Base-by-base conservation (phyloP, 1,140 invertebrate species). In the Harpegnathos saltator region DNA sequence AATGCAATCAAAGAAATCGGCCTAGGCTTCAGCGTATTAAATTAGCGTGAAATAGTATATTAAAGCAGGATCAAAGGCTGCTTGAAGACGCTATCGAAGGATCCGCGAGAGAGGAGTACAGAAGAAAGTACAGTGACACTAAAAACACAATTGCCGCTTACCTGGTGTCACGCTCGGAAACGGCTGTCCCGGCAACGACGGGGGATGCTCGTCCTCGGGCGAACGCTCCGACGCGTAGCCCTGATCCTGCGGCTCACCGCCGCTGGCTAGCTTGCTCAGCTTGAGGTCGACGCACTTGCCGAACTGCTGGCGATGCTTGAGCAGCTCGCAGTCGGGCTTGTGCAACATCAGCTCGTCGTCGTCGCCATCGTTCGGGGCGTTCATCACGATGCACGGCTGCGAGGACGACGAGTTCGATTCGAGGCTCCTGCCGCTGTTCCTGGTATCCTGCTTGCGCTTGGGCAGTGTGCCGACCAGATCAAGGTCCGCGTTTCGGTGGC, bases 201-300 rank as follows among this genome's bases (percentile, higher is more conserved):
- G 96, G 3, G 96, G 96, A 92, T 96, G 96, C 90, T 97, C 96
- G 63, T 97, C 97, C 92, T 97, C 97, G 0, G 96, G 97, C 0
- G 96, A 97, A n/a, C 97, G 94, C 90, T 97, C 96, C 0, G 96
- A 97, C 2, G 96, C 96, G 91, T 97, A 97, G 52, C 97, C 97
- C 90, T 97, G 96, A 93, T 97, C 96, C 91, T 96, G 96, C 29
- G 96, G 95, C 44, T 95, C 93, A 17, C 92, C 95, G 69, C 96
- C 95, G 15, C 77, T 85, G 12, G 84, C 82, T 38, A 93, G 61
- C 63, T 92, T 92, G 71, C 88, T 93, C 11, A 92, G 83, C 78
- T 93, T 94, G 15, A 92, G 50, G 78, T 93, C 92, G n/a, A 90
- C 83, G 63, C 84, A 85, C 48, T 86, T 91, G 69, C 71, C 83